Base-by-base conservation (phyloP, 1,140 invertebrate genomes). In the Drosophila subobscura region DNA sequence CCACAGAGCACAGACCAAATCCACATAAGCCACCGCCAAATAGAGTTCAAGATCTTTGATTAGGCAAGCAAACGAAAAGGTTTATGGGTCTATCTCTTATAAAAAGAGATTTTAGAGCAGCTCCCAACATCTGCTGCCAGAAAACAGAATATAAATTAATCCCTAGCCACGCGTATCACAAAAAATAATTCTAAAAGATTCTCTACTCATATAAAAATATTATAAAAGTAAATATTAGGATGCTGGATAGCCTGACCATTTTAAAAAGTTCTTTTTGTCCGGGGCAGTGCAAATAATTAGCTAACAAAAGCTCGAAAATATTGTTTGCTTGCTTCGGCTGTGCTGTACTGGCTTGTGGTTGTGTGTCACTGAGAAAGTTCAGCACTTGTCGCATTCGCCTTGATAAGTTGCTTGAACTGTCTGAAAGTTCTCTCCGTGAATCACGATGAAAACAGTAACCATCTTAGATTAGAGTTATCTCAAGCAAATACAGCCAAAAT, bases 381-480 rank as follows among this genome's bases (percentile, higher is more conserved):
- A 54, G 8, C n/a, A 49, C 14, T 14, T 42, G 25, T 25, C 25
- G n/a, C 42, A 16, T 58, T 75, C 54, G 12, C 72, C 72, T 75
- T 75, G 72, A 44, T 33, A 16, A 67, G 72, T 75, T 75, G 50
- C 2, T 54, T 75, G 72, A 75, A 75, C 72, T 75, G 49, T 47
- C 27, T 37, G 23, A 23, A 51, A 47, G 12, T 53, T 41, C 42
- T 27, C 7, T 40, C 46, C 47, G 42, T 49, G 42, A 33, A 40
- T 45, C 37, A 14, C 40, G 23, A 22, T 22, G 8, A 47, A 45
- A 61, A 54, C 33, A 16, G 29, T 57, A 51, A 41, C 47, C 33
- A 23, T 52, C 16, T 57, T 14, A 52, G 71, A 74, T 52, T 42
- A 46, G 61, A 22, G 8, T 63, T 64, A 73, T 64, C 45, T 54